phyloP scores from a whole-genome alignment of 2,888 invertebrate genomes.

The Anaspis maculata region DNA sequence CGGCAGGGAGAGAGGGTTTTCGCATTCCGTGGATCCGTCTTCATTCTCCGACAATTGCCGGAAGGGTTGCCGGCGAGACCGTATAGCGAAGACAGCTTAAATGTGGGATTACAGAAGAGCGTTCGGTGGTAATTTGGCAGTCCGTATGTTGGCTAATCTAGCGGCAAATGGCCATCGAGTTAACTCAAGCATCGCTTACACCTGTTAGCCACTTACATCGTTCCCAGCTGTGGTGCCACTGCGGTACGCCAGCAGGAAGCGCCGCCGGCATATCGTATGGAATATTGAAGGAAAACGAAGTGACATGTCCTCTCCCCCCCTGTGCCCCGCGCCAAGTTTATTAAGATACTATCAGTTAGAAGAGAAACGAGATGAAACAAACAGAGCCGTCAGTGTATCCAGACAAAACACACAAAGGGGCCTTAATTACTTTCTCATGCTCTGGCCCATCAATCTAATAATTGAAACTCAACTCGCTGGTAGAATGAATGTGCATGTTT shows the following conservation, averaged over 20 bases:
- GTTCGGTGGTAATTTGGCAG: slow-evolving; percentile 24
- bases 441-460: slow-evolving; percentile 22
- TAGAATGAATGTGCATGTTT: too few relatives aligned
- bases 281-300: too few relatives aligned
- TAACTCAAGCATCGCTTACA: slow-evolving; percentile 30
- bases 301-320: too few relatives aligned
- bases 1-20: too few relatives aligned
- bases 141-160: slow-evolving; percentile 32
- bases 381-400: slow-evolving; percentile 10
- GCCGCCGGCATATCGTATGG: too few relatives aligned
- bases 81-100: slow-evolving; percentile 10
- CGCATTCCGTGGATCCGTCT: too few relatives aligned
- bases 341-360: too few relatives aligned
- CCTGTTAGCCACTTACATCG: slow-evolving; percentile 33
- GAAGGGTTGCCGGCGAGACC: too few relatives aligned
- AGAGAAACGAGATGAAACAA: slow-evolving; percentile 8
- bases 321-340: too few relatives aligned
- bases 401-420: too few relatives aligned
- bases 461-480: slow-evolving; percentile 20
- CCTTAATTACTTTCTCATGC: slow-evolving; percentile 21
- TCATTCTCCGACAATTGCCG: too few relatives aligned
- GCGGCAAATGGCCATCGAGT: slow-evolving; percentile 32
- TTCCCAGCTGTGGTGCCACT: slow-evolving; percentile 32
- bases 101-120: slow-evolving; percentile 14
- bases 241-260: too few relatives aligned